Base-by-base conservation (phyloP, 2,797 vertebrate genomes). In the Hippopotamyrus pictus region DNA sequence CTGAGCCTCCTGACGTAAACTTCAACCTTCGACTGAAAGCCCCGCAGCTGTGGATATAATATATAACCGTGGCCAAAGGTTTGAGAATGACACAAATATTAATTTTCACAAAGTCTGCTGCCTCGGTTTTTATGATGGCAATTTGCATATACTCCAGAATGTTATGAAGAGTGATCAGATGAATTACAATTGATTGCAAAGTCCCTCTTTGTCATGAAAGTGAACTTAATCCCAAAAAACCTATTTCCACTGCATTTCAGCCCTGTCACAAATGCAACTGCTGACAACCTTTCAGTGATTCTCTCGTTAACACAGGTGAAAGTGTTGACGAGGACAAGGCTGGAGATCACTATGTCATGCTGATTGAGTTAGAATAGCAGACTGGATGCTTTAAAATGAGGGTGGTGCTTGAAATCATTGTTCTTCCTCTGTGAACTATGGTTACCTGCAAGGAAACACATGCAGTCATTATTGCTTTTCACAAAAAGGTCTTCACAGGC, bases 1-100 rank as follows among this genome's bases (percentile, higher is more conserved):
- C 87, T 91, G 92, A 91, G 91, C 54, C 90, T 86, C 93, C 69
- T 87, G 22, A 37, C 3, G 5, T 6, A 41, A 5, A 86, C 14
- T 37, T 54, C 51, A 57, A 50, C 48, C 50, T 33, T 50, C 17
- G 17, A 41, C 85, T 41, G 14, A 86, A 54, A n/a, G 29, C n/a
- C 85, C 85, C 17, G 3, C 9, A 53, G 22, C 41, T 44, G 79
- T 11, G 9, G 1, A 83, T 22, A n/a, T 19, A 29, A 48, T 46
- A 5, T 46, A 54, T 17, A 54, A 17, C 17, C 0, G 1, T 57
- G 53, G 19, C 17, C 53, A 57, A 57, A n/a, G 5, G 5, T 6
- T 57, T 57, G 17, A 57, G 17, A 57, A 57, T 57, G 53, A 54
- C 53, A 54, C 53, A 54, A 54, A 54, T 54, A 19, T 19, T 19